Evolutionary conservation across 2,888 invertebrate genomes (phyloP).

Genomic region (Ischnus inquisitorius): DNA sequence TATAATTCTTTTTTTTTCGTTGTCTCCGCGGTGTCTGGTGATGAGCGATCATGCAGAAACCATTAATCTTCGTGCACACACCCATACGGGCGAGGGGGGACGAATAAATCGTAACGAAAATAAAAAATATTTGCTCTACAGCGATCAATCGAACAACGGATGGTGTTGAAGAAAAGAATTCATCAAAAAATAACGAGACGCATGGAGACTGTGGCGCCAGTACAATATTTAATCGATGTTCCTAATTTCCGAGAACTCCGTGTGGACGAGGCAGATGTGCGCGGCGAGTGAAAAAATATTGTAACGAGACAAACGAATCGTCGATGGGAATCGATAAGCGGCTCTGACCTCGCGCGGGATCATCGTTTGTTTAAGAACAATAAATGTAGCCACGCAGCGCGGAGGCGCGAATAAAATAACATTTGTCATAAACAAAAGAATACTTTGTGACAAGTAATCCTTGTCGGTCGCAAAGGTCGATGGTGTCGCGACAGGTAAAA

Average conservation of each 20-base stretch:
- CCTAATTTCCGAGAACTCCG: neutral
- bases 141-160: conserved; percentile 1
- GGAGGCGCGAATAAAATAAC: neutral
- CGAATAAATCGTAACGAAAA: neutral
- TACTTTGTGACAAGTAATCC: neutral
- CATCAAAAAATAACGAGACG: neutral
- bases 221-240: neutral
- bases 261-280: neutral
- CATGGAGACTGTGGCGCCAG: neutral
- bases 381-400: neutral
- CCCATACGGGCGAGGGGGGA: too few relatives aligned
- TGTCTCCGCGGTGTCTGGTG: conserved; percentile 4
- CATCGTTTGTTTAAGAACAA: neutral
- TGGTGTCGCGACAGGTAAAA: neutral
- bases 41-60: conserved; percentile 8
- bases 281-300: neutral
- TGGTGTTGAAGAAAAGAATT: neutral
- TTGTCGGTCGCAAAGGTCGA: neutral
- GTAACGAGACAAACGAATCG: conserved; percentile 1
- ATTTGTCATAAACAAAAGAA: neutral
- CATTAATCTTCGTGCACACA: conserved; percentile 1
- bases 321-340: neutral
- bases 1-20: neutral
- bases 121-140: neutral
- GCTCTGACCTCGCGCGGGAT: neutral